phyloP scores from a whole-genome alignment of 2,888 invertebrate species.

The Neoaliturus tenellus region DNA sequence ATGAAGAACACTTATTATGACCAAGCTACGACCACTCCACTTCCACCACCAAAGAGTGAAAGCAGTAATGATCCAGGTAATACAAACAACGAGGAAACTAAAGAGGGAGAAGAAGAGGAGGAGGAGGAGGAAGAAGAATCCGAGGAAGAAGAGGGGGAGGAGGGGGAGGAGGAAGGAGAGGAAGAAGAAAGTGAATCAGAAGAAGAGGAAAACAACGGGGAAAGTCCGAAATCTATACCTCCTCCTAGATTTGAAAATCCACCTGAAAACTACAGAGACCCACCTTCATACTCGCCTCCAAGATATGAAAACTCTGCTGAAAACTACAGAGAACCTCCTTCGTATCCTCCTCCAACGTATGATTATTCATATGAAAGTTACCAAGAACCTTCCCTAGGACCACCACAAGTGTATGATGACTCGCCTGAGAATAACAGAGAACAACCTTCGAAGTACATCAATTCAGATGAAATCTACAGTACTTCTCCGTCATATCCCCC shows the following conservation, averaged over 20 bases:
- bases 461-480: background rate
- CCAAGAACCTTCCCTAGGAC: background rate
- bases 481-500: background rate
- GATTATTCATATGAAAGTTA: background rate
- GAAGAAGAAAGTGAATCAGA: conserved; percentile 41
- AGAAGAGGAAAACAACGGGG: conserved; percentile 18
- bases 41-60: background rate
- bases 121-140: conserved; percentile 16
- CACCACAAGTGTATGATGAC: background rate
- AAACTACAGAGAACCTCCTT: background rate
- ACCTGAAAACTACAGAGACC: background rate
- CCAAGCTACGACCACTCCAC: background rate
- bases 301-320: background rate
- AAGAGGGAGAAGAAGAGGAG: conserved; percentile 2
- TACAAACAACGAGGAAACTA: background rate
- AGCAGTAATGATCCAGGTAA: background rate
- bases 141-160: conserved; percentile 34
- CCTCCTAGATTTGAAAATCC: background rate
- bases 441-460: background rate
- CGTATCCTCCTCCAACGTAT: background rate
- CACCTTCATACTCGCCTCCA: background rate
- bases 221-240: background rate
- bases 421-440: background rate
- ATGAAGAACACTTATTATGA: conserved; percentile 14
- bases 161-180: conserved; percentile 23